Percentiles rank a stretch among this genome's conserved stretches.
phyloP scores from a whole-genome alignment of 2,113 vertebrate species.

The Labeo catla region DNA sequence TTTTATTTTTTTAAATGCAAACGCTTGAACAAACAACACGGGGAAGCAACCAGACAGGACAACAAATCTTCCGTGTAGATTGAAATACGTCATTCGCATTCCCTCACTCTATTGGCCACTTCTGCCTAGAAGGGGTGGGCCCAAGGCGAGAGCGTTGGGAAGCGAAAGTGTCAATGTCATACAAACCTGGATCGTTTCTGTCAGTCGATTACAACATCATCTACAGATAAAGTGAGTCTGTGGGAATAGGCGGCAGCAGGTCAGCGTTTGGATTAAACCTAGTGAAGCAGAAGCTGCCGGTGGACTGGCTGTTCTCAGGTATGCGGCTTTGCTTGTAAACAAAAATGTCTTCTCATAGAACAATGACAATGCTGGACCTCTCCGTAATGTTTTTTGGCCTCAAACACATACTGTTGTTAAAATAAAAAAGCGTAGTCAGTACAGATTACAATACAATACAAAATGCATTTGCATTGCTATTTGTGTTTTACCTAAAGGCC shows the following conservation, averaged over 20 bases:
- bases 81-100: not conserved
- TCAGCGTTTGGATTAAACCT: not conserved
- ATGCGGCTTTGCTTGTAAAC: not conserved
- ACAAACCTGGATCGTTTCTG: slow-evolving; percentile 64
- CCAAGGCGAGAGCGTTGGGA: slow-evolving; percentile 35
- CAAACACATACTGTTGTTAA: not conserved
- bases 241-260: slow-evolving; percentile 10
- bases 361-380: not conserved
- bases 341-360: not conserved
- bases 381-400: not conserved
- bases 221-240: slow-evolving; percentile 19
- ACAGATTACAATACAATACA: not conserved
- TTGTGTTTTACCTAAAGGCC: not conserved
- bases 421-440: not conserved
- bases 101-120: slow-evolving; percentile 62
- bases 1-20: not conserved
- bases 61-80: not conserved
- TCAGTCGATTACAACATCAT: slow-evolving; percentile 48
- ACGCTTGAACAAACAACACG: not conserved
- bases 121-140: slow-evolving; percentile 45
- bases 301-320: slow-evolving; percentile 29
- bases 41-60: not conserved
- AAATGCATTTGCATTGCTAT: not conserved
- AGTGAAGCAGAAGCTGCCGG: not conserved
- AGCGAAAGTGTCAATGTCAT: slow-evolving; percentile 67